Evolutionary conservation across 2,113 vertebrate species (phyloP).

Genomic region (Murina feae): DNA sequence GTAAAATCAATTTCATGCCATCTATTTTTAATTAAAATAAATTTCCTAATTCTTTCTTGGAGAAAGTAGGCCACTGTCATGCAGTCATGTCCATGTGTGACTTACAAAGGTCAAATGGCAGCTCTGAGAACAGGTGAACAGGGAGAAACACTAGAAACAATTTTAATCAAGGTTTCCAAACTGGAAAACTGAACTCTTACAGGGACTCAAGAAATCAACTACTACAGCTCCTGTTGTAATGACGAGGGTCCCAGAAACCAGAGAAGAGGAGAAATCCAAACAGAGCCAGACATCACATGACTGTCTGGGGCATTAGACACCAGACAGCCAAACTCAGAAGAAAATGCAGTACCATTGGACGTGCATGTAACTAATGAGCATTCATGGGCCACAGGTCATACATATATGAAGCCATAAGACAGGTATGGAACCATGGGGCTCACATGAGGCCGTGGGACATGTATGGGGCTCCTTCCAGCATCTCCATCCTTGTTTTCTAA

Average conservation of each 20-base stretch:
- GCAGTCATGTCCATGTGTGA: accelerated
- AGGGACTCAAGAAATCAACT: background rate
- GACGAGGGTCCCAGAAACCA: too few relatives aligned
- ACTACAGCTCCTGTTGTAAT: background rate
- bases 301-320: too few relatives aligned
- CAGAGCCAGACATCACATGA: background rate
- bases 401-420: background rate
- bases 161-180: background rate
- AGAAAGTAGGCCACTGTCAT: background rate
- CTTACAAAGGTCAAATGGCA: background rate
- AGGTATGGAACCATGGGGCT: background rate
- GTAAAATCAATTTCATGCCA: background rate
- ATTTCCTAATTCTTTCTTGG: background rate
- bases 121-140: background rate
- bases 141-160: background rate
- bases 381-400: background rate
- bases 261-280: background rate
- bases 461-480: background rate
- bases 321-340: background rate
- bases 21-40: constrained; percentile 5
- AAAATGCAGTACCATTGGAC: background rate
- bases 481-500: background rate
- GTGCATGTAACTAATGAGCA: accelerated
- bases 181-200: background rate
- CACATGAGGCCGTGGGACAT: accelerated